Conservation (phyloP, 2,113 vertebrate genomes). For the Naja naja region DNA sequence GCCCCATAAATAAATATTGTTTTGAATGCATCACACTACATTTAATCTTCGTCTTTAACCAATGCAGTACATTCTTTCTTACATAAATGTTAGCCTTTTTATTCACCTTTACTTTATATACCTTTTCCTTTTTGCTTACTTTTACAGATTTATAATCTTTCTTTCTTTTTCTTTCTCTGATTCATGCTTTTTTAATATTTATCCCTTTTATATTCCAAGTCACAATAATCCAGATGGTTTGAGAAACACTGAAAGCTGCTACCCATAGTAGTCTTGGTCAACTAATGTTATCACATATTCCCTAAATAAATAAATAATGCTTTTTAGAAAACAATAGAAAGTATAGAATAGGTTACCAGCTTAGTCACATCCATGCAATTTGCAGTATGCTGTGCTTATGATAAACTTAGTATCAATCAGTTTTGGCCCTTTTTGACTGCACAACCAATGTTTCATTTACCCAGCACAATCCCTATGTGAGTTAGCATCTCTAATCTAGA, state of each 20-base stretch:
- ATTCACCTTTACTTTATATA: not conserved
- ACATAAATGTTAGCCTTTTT: not conserved
- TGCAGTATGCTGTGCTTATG: not conserved
- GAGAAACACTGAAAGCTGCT: not conserved
- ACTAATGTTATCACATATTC: not conserved
- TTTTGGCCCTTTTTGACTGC: not conserved
- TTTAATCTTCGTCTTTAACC: not conserved
- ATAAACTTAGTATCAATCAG: not conserved
- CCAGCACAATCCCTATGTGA: not conserved
- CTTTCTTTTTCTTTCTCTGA: not conserved
- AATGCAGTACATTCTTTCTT: not conserved
- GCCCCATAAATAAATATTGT: no score
- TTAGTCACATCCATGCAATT: not conserved
- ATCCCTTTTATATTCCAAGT: not conserved
- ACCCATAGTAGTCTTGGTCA: not conserved
- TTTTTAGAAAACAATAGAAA: not conserved
- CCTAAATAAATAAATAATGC: not conserved
- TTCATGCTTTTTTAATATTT: not conserved
- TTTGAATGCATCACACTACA: not conserved
- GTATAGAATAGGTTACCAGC: not conserved
- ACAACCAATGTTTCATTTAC: not conserved
- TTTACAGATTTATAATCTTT: not conserved
- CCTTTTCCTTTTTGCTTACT: not conserved
- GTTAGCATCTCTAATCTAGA: not conserved
- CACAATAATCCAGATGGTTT: not conserved